phyloP scores from a whole-genome alignment of 2,888 invertebrate genomes.

The Nineta flava region DNA sequence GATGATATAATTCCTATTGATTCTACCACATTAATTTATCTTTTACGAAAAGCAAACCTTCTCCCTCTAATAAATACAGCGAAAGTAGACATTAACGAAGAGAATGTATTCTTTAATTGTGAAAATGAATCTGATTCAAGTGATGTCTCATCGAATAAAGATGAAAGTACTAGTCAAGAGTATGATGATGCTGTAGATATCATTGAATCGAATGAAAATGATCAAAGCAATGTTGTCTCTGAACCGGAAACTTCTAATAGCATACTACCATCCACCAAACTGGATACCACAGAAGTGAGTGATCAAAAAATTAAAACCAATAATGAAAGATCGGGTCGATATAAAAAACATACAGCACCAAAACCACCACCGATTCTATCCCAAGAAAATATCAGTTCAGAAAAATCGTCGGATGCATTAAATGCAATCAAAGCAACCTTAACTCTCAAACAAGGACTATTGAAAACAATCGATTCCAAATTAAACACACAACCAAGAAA shows the following conservation, averaged over 20 bases:
- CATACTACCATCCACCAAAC: conserved; percentile 9
- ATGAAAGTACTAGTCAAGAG: conserved; percentile 1
- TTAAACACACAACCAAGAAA: conserved; percentile 27
- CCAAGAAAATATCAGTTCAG: neutral
- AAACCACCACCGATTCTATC: neutral
- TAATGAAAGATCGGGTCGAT: conserved; percentile 3
- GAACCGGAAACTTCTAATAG: conserved; percentile 11
- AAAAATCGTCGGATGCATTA: conserved; percentile 9
- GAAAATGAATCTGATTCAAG: neutral
- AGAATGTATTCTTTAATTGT: neutral
- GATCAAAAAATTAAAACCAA: conserved; percentile 9
- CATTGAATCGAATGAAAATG: conserved; percentile 14
- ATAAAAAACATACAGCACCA: neutral
- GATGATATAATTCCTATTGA: neutral
- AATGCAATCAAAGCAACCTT: conserved; percentile 31
- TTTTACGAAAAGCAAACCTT: neutral
- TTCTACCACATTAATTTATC: neutral
- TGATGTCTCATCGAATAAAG: neutral
- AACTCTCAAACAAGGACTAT: conserved; percentile 31
- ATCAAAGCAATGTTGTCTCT: conserved; percentile 19
- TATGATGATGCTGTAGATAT: neutral
- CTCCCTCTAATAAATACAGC: neutral
- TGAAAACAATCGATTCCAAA: conserved; percentile 21
- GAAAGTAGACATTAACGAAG: neutral
- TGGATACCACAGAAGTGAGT: conserved; percentile 6